A percentile compares a stretch with the other conserved stretches of the same genome.
phyloP scores from a whole-genome alignment of 1,140 invertebrate species.

The Pomacea maculata region DNA sequence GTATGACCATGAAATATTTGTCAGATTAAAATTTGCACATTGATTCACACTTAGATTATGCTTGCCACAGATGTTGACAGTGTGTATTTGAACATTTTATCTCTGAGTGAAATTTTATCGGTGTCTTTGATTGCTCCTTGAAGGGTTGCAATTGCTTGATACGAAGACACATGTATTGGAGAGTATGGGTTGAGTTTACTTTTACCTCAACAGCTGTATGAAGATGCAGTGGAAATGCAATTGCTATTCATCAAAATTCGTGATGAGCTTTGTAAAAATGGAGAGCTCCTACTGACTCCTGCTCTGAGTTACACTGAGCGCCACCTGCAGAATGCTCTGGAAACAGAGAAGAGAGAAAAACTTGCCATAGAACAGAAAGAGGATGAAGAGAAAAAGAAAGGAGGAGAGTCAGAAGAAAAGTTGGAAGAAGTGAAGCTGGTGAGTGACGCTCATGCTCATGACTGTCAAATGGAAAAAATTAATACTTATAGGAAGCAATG shows the following conservation, averaged over 20 bases:
- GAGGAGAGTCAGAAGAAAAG: conserved; percentile 41
- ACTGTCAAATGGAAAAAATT: not conserved
- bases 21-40: too few relatives aligned
- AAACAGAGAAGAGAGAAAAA: conserved; percentile 81
- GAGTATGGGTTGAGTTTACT: too few relatives aligned
- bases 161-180: too few relatives aligned
- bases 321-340: conserved; percentile 71
- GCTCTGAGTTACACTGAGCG: conserved; percentile 80
- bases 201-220: conserved; percentile 78
- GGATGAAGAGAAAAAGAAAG: conserved; percentile 76
- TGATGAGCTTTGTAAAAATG: conserved; percentile 72
- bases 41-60: too few relatives aligned
- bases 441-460: conserved; percentile 43
- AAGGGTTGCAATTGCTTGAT: too few relatives aligned
- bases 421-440: conserved; percentile 48
- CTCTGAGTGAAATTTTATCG: too few relatives aligned
- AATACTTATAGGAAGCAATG: not conserved
- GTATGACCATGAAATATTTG: too few relatives aligned
- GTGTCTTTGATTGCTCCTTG: too few relatives aligned
- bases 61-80: too few relatives aligned
- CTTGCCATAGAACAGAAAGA: conserved; percentile 75
- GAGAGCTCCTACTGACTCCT: conserved; percentile 84
- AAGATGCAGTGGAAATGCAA: conserved; percentile 94
- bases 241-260: conserved; percentile 83
- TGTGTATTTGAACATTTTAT: too few relatives aligned